Evolutionary conservation across 2,888 invertebrate genomes (phyloP).

Genomic region (Melangyna quadrimaculata): DNA sequence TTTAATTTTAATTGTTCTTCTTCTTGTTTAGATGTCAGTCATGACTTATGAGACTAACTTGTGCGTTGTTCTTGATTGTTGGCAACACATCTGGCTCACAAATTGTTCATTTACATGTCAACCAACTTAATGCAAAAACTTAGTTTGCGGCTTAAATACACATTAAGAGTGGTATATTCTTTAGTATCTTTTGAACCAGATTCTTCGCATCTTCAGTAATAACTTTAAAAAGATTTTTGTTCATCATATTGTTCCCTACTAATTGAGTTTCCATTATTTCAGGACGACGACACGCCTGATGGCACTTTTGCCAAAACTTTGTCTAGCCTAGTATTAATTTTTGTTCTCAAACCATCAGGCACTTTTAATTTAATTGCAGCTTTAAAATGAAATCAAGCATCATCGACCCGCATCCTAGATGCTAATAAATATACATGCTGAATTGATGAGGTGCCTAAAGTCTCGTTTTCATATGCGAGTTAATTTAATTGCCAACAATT

Average conservation of each 20-base stretch:
- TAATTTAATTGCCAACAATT: conserved; percentile 40
- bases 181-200: no score
- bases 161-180: no score
- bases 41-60: no score
- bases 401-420: conserved; percentile 10
- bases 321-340: neutral
- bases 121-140: no score
- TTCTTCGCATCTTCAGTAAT: no score
- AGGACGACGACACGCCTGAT: no score
- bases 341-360: neutral
- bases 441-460: conserved; percentile 31
- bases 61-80: no score
- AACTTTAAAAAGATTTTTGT: neutral
- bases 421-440: neutral
- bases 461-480: conserved; percentile 2
- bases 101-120: no score
- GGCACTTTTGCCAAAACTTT: neutral
- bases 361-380: conserved; percentile 25
- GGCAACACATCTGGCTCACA: no score
- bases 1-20: no score
- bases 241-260: neutral
- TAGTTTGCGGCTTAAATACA: no score
- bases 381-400: conserved; percentile 41
- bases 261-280: neutral
- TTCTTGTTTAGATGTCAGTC: no score